Conservation (phyloP, 2,113 vertebrate genomes). For the Microcebus jonahi region DNA sequence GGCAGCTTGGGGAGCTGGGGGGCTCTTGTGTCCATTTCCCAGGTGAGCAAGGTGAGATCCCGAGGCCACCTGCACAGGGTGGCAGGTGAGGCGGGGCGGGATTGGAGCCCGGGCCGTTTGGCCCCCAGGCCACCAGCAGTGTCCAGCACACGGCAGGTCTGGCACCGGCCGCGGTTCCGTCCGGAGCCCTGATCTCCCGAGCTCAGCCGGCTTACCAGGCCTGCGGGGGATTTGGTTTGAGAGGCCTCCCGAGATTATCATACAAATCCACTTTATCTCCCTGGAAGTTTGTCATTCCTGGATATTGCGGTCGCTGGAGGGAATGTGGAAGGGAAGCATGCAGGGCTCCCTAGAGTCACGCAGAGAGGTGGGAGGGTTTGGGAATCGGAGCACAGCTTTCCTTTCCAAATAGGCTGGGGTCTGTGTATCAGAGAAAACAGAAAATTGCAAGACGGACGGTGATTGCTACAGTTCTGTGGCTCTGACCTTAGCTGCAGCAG, state of each 20-base stretch:
- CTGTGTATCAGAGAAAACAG: background rate
- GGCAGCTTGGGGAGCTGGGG: background rate
- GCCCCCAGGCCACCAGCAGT: background rate
- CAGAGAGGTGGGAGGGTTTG: background rate
- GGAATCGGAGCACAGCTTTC: background rate
- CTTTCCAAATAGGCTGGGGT: background rate
- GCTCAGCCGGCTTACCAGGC: background rate
- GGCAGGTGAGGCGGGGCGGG: background rate
- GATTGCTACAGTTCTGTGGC: too few species aligned
- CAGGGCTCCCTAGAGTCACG: background rate
- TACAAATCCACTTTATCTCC: background rate
- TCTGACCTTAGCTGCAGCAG: rapidly evolving
- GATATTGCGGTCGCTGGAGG: rapidly evolving
- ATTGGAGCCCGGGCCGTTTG: rapidly evolving
- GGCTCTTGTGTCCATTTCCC: background rate
- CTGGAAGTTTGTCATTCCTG: background rate
- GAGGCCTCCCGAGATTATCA: background rate
- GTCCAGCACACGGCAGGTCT: rapidly evolving
- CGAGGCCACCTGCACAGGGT: background rate
- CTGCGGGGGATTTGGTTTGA: rapidly evolving
- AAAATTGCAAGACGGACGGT: rapidly evolving
- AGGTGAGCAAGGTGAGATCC: background rate
- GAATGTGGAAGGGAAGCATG: background rate
- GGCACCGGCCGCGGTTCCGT: rapidly evolving
- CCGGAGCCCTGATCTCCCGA: background rate